Base-by-base conservation (phyloP, 2,888 invertebrate genomes). In the Flexamia atlantica region DNA sequence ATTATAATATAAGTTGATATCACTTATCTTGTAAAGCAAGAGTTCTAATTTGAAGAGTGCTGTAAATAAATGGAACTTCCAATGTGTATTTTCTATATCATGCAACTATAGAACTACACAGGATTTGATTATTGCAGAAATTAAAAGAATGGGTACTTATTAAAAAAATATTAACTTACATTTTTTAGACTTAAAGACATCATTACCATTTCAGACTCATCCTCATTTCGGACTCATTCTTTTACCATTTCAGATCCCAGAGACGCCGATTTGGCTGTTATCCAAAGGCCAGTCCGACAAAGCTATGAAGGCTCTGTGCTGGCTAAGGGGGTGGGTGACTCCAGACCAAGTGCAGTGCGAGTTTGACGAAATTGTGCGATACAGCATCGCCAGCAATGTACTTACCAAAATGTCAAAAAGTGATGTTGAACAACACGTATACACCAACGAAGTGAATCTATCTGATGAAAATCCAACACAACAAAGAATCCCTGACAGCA, bases 201-300 rank as follows among this genome's bases (percentile, higher is more conserved):
- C n/a, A n/a, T n/a, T n/a, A n/a, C n/a, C n/a, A n/a, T n/a, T n/a
- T n/a, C n/a, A n/a, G n/a, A n/a, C n/a, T n/a, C n/a, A n/a, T n/a
- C n/a, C n/a, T n/a, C n/a, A n/a, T n/a, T n/a, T n/a, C n/a, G n/a
- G n/a, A n/a, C n/a, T n/a, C n/a, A n/a, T n/a, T n/a, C n/a, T n/a
- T n/a, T n/a, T n/a, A n/a, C n/a, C n/a, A n/a, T 53, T 53, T n/a
- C 89, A 92, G 92, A 91, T 93, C 1, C 93, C 93, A 0, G 93
- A 93, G 89, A 92, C 93, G 10, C 93, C 93, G 60, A 90, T 92
- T 87, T 93, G 93, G 93, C 88, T 93, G n/a, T 86, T 93, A 83
- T 92, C 93, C 0, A 92, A 92, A 86, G 92, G 92, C 3, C 90
- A 92, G 0, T 90, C 90, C 86, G 91, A 92, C 87, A 92, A 93